Percentiles rank a stretch among this genome's conserved stretches.
Conservation (phyloP, 1,140 invertebrate species). For the Tetraneura akinire region DNA sequence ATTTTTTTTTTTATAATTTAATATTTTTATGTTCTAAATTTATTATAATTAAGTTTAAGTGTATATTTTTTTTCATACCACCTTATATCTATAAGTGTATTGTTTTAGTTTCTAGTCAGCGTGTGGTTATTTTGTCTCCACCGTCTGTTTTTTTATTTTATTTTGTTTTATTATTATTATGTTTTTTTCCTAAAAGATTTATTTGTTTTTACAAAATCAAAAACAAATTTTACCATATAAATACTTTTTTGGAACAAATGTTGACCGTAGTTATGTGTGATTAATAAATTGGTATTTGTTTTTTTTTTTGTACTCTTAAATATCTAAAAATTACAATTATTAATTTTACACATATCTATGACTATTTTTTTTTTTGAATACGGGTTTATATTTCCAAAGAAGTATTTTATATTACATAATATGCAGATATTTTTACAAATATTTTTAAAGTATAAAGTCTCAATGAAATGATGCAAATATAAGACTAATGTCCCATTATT, state of each 20-base stretch:
- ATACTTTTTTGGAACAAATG: conserved; percentile 23
- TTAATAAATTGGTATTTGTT: background rate
- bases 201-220: background rate
- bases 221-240: background rate
- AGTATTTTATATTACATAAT: background rate
- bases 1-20: conserved; percentile 39
- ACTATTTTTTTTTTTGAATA: background rate
- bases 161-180: conserved; percentile 56
- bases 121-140: conserved; percentile 21
- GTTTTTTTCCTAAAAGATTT: background rate
- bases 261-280: background rate
- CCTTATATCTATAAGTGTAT: conserved; percentile 33
- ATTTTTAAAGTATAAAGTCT: conserved; percentile 8
- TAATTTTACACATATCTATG: background rate
- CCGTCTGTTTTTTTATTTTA: conserved; percentile 23
- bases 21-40: conserved; percentile 32
- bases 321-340: background rate
- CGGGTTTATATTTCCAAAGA: background rate
- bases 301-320: background rate
- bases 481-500: conserved; percentile 4
- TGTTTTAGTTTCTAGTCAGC: conserved; percentile 47
- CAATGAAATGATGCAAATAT: background rate
- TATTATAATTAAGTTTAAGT: background rate
- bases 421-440: background rate
- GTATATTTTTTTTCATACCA: conserved; percentile 32